Base-by-base conservation (phyloP, 2,888 invertebrate genomes). In the Drosophila bunnanda region DNA sequence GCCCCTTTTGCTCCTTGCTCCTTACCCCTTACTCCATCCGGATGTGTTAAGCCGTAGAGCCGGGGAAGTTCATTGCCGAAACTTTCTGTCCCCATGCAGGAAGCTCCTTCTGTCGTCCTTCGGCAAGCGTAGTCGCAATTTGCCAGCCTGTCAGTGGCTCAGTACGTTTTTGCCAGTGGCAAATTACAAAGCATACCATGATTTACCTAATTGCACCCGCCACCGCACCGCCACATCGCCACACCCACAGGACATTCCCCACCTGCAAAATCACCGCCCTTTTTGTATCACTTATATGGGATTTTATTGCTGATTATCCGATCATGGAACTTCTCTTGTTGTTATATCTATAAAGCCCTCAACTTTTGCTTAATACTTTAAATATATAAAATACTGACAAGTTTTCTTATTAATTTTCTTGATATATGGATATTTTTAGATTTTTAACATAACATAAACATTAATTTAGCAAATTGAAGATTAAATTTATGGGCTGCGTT, bases 21-120 rank as follows among this genome's bases (percentile, higher is more conserved):
- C 39, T 2, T 22, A 10, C 67, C 38, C n/a, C 52, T 52, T 28
- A 15, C 52, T 65, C 66, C 78, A 48, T 70, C 61, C 70, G 66
- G 89, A 88, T 86, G 73, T 88, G 86, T 75, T 83, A 75, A 78
- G 76, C 74, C 68, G 59, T 64, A 71, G 64, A 64, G 57, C 65
- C 75, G 61, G 70, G 75, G 76, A 86, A 83, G 87, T 88, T 84
- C 84, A 88, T 83, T 86, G 84, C 84, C 84, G 79, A 88, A 88
- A 88, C 44, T 59, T 74, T 68, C 68, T 68, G 69, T 66, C 66
- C 74, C 66, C 74, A 15, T 59, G 43, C 62, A 64, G 81, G 61
- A 78, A 50, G 55, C 59, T 55, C 43, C 50, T 38, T 15, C 32
- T n/a, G 30, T 22, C 38, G 25, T 67, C 25, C 65, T 6, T 39